phyloP scores from a whole-genome alignment of 2,113 vertebrate genomes.

The Cavia aperea region DNA sequence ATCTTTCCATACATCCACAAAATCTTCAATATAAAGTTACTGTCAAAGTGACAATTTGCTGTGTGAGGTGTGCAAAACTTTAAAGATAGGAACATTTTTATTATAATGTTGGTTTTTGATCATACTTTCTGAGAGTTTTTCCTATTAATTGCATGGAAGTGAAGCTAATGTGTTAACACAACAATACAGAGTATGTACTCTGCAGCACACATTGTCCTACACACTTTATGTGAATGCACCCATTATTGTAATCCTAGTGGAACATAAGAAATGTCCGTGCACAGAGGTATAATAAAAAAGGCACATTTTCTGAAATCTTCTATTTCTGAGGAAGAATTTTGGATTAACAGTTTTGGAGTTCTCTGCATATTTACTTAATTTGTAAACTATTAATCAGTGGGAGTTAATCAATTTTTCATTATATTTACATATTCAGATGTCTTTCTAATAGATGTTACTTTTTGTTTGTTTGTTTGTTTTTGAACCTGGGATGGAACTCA shows the following conservation, averaged over 20 bases:
- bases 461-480: too few relatives aligned
- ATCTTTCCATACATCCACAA: neutral
- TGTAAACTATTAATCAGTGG: neutral
- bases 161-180: neutral
- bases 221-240: neutral
- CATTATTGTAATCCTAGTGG: neutral
- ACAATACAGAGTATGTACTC: neutral
- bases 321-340: neutral
- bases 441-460: neutral
- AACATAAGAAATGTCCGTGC: neutral
- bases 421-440: neutral
- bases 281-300: neutral
- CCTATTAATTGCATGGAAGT: conserved; percentile 6
- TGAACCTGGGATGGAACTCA: too few relatives aligned
- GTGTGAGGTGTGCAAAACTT: neutral
- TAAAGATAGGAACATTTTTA: conserved; percentile 6
- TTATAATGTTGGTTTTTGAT: neutral
- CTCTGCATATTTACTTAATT: neutral
- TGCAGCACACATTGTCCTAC: neutral
- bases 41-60: neutral
- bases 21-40: neutral
- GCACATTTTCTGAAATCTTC: neutral
- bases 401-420: neutral
- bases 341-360: neutral
- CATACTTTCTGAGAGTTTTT: neutral